Base-by-base conservation (phyloP, 1,140 invertebrate species). In the Drosophila albomicans region DNA sequence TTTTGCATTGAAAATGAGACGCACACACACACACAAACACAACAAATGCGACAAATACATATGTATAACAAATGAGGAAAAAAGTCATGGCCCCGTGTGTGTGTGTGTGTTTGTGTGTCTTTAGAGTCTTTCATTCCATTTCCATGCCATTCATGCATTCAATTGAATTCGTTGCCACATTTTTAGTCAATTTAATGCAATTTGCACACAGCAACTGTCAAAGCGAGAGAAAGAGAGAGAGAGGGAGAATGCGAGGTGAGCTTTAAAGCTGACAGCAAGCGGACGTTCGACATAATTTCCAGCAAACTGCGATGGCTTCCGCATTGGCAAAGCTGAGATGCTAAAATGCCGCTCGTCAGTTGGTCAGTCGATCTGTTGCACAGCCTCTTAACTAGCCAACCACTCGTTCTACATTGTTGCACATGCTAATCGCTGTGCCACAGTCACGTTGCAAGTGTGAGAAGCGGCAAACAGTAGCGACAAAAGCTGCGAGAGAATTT, bases 91-190 rank as follows among this genome's bases (percentile, higher is more conserved):
- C 57, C 35, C 28, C 13, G 25, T 3, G 1, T 43, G 1, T n/a
- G 15, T 20, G 25, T 8, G 15, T 20, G 25, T 8, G 3, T 43
- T 15, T 20, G 25, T 8, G 3, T 43, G 5, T n/a, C 41, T 43
- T 43, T 43, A 2, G 15, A 28, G 30, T 74, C 30, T 38, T 54
- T 56, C 63, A 72, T 76, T 69, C 72, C 58, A 74, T 70, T 74
- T 71, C 54, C 85, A 84, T 77, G 79, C 71, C 85, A 87, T 82
- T 82, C 80, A 81, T 80, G 80, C 80, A 78, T 80, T 88, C 77
- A 80, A 84, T 82, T 82, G 68, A 63, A 78, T 88, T 82, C 71
- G 72, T 70, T 77, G 49, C 59, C 63, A 56, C 70, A 58, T 79
- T 66, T 75, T 72, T 56, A 80, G 80, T 82, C 73, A 87, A 88